These are phyloP conservation scores for Nanorana parkeri DNA, from an alignment of 2,113 vertebrate species.

Conservation along the genomic window DNA sequence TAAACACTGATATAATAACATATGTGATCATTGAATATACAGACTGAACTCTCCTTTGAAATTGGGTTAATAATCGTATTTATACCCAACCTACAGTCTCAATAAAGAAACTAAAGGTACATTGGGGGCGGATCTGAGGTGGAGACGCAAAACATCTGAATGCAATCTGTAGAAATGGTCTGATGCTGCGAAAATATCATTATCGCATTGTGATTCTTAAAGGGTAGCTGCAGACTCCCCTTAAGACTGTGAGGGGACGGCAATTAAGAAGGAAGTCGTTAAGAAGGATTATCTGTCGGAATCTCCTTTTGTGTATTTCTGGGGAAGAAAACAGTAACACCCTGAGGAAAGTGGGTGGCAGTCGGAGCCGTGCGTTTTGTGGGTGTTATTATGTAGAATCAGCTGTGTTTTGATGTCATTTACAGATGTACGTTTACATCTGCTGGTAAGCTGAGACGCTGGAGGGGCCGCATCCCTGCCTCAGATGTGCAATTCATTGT, in stretches of 20 bases:
- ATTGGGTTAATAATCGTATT: too few species aligned
- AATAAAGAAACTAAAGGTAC: too few species aligned
- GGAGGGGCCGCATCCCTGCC: neutral
- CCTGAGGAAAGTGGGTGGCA: neutral
- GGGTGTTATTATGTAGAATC: neutral
- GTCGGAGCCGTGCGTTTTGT: neutral
- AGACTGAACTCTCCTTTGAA: too few species aligned
- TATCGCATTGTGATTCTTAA: too few species aligned
- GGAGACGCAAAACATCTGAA: too few species aligned
- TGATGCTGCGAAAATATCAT: too few species aligned
- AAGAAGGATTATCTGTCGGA: neutral
- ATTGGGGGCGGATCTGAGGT: too few species aligned
- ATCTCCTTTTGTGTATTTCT: neutral
- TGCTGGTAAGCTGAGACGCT: conserved; percentile 6
- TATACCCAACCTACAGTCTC: too few species aligned
- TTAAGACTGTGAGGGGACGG: neutral
- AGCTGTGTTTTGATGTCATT: conserved; percentile 22
- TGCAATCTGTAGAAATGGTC: too few species aligned
- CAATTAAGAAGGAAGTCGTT: neutral
- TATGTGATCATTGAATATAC: too few species aligned
- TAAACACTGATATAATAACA: too few species aligned
- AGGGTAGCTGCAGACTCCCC: neutral
- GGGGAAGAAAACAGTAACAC: neutral
- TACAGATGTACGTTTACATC: conserved; percentile 1
- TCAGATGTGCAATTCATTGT: conserved; percentile 17